Percentiles rank a stretch among this genome's conserved stretches.
These are phyloP conservation scores for Paragorgia papillata DNA, from an alignment of 92 coral and sea anemone genomes.

Conservation along the genomic window DNA sequence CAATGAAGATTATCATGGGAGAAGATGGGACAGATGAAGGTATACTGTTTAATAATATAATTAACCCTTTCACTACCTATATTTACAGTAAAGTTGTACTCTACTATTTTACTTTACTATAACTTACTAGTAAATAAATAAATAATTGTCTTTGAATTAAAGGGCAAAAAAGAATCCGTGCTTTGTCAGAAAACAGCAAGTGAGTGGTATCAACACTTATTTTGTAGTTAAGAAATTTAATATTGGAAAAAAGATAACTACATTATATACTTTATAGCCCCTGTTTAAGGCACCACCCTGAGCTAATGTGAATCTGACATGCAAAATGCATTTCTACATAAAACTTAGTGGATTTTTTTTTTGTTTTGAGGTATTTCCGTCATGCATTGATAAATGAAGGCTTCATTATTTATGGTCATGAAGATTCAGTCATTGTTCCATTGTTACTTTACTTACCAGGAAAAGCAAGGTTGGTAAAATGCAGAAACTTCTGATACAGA, in stretches of 20 bases:
- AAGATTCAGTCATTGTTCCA: slow-evolving; percentile 89
- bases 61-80: too few species aligned
- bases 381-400: slow-evolving; percentile 81
- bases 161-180: slow-evolving; percentile 68
- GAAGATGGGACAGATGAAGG: slow-evolving; percentile 92
- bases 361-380: slow-evolving; percentile 72
- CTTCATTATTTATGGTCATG: slow-evolving; percentile 90
- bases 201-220: slow-evolving; percentile 47
- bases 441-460: slow-evolving; percentile 84
- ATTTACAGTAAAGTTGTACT: too few species aligned
- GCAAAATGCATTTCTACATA: too few species aligned
- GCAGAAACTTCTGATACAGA: background rate
- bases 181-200: slow-evolving; percentile 84
- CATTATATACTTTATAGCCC: background rate
- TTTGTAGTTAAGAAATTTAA: background rate
- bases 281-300: too few species aligned
- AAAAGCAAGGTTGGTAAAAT: slow-evolving; percentile 73
- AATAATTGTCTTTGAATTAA: background rate
- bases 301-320: too few species aligned
- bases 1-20: slow-evolving; percentile 88
- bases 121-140: too few species aligned
- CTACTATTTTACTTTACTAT: too few species aligned
- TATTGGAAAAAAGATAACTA: background rate
- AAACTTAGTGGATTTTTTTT: background rate
- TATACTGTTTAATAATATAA: background rate